phyloP scores from a whole-genome alignment of 2,113 vertebrate species.

The Kobus ellipsiprymnus region DNA sequence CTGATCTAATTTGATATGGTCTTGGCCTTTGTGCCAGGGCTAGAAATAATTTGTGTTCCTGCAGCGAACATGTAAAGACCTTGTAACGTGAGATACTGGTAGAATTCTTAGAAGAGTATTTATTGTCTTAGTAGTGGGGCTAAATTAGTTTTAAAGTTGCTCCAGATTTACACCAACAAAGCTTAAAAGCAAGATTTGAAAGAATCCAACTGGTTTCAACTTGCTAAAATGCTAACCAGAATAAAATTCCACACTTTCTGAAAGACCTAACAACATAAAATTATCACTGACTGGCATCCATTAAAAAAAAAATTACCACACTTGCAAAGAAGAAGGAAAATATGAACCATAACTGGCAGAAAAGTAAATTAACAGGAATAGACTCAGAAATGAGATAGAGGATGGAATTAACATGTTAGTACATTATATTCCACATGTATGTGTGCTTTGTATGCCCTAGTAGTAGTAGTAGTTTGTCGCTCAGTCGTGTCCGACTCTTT shows the following conservation, averaged over 20 bases:
- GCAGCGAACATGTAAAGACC: neutral
- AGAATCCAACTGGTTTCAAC: neutral
- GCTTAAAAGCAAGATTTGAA: neutral
- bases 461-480: too few species aligned
- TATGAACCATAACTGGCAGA: neutral
- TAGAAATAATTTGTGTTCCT: neutral
- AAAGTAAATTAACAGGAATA: neutral
- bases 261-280: neutral
- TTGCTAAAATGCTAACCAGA: neutral
- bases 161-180: neutral
- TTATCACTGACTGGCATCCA: neutral
- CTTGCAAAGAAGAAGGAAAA: neutral
- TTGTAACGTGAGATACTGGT: neutral
- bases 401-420: neutral
- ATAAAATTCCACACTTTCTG: neutral
- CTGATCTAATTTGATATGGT: neutral
- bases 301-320: neutral
- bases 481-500: too few species aligned
- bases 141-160: neutral
- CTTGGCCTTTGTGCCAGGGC: neutral
- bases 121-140: neutral
- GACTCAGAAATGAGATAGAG: neutral
- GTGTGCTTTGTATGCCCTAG: neutral
- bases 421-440: neutral
- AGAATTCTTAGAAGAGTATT: neutral